Evolutionary conservation across 2,797 vertebrate genomes (phyloP), one percentile per base, ranked within the genome.

Genomic region (Gymnocypris eckloni): DNA sequence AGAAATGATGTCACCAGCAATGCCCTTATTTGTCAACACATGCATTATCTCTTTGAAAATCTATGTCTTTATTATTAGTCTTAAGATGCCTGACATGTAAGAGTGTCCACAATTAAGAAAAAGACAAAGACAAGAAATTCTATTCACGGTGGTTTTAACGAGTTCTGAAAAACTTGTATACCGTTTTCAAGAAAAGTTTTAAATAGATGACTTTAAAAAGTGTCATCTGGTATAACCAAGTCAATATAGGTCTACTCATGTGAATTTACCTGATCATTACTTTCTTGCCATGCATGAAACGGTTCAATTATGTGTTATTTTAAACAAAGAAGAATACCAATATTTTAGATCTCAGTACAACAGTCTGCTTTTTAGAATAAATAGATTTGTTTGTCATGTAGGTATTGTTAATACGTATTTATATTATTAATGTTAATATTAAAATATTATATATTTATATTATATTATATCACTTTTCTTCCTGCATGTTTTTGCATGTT

Each of bases 1-100:
- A 83, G 54, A 83, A 59, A 72, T 61, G 69, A 72, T n/a, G 41
- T 64, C 41, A 83, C 52, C 39, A 82, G 39, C 39, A 56, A 61
- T 75, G 81, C 11, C 6, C 12, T 75, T 64, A 61, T 83, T 75
- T 48, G 22, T 25, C 70, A 72, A 25, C 6, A 70, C 37, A 41
- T 22, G 37, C 4, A 41, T 22, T 12, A 69, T 52, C 28, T 81
- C 45, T 81, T 67, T 70, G 39, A 59, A 72, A 72, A 5, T 52
- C 25, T 11, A 48, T 6, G 7, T 52, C 18, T 76, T 37, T 37
- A 66, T 66, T 66, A 8, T 66, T 16, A 77, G 28, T 13, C 28
- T 75, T 52, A 33, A 54, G 61, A 33, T 66, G 13, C 4, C 61
- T 66, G 61, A 66, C 25, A 15, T 64, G 13, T 64, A 64, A 64